Conservation (phyloP, 2,888 invertebrate species). For the Gonocerus acuteangulatus region DNA sequence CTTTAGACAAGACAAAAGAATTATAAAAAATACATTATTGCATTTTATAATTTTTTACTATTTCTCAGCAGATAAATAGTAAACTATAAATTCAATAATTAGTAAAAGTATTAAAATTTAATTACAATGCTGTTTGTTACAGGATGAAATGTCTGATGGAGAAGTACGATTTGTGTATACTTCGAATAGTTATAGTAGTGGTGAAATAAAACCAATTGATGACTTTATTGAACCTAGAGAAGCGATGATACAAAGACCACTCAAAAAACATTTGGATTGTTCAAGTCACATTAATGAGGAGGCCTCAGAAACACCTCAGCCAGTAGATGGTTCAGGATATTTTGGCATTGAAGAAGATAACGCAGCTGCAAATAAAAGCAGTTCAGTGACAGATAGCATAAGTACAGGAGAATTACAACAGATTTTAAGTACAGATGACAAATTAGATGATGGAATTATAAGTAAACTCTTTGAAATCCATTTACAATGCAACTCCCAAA, state of each 20-base stretch:
- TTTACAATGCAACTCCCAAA: background rate
- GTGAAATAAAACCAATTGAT: constrained; percentile 26
- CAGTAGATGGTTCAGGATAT: background rate
- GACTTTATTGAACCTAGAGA: background rate
- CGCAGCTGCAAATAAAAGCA: background rate
- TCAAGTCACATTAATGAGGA: background rate
- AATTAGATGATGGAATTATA: constrained; percentile 1
- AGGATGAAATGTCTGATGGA: constrained; percentile 35
- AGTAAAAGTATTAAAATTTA: no score
- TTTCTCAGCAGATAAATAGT: no score
- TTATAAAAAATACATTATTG: no score
- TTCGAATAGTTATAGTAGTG: constrained; percentile 33
- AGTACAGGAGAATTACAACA: constrained; percentile 12
- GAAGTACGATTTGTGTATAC: constrained; percentile 30
- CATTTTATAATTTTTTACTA: no score
- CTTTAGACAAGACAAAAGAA: no score
- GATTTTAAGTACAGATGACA: background rate
- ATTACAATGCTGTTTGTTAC: no score
- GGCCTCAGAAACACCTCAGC: background rate
- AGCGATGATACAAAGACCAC: background rate
- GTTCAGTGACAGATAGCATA: constrained; percentile 2
- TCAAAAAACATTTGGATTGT: background rate
- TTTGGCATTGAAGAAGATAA: background rate
- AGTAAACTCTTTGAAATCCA: constrained; percentile 1
- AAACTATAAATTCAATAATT: no score